A percentile compares a stretch with the other conserved stretches of the same genome.
phyloP scores from a whole-genome alignment of 2,888 invertebrate species.

The Pyralis farinalis region DNA sequence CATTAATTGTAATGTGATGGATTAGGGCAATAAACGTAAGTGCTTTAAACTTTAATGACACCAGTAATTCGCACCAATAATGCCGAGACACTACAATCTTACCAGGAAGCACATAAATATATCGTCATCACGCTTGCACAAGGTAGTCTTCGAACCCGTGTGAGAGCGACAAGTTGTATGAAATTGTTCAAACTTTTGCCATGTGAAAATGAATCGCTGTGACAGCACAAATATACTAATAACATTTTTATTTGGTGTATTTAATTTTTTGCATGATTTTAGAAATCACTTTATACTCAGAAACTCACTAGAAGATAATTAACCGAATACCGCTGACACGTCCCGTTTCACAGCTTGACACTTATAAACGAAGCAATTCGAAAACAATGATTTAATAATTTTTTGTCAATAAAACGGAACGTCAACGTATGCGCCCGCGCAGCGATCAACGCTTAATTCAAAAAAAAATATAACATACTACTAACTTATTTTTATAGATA shows the following conservation, averaged over 20 bases:
- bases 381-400: constrained; percentile 1
- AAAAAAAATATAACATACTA: not conserved
- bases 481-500: not conserved
- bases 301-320: not conserved
- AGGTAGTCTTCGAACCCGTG: too few species aligned
- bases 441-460: constrained; percentile 2
- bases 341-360: constrained; percentile 1
- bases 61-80: too few species aligned
- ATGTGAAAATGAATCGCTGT: constrained; percentile 23
- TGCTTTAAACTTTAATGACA: too few species aligned
- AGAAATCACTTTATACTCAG: not conserved
- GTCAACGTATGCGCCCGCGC: constrained; percentile 9
- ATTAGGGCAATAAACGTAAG: too few species aligned
- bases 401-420: constrained; percentile 6
- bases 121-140: too few species aligned
- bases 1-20: too few species aligned
- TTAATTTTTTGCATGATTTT: constrained; percentile 8
- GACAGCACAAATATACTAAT: constrained; percentile 23
- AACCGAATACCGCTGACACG: constrained; percentile 4
- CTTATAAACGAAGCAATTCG: not conserved
- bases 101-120: too few species aligned
- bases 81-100: too few species aligned
- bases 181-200: too few species aligned
- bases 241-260: constrained; percentile 45
- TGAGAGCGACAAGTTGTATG: too few species aligned